These are phyloP conservation scores for Hemicentrotus pulcherrimus DNA, from an alignment of 35 echinoderm and acorn worm genomes.

Conservation along the genomic window DNA sequence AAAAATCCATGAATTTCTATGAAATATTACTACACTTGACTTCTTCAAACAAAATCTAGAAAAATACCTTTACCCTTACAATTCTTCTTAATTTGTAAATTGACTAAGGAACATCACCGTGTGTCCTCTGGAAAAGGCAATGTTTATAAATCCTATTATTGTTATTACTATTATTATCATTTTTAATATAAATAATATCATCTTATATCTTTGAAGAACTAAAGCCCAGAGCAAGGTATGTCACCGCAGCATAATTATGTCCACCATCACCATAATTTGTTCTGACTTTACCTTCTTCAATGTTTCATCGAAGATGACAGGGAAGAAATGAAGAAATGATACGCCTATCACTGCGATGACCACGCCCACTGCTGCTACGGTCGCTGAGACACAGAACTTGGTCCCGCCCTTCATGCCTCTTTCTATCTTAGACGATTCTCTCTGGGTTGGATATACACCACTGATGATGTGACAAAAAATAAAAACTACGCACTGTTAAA, in stretches of 20 bases:
- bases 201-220: neutral
- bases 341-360: constrained; percentile 20
- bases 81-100: too few relatives aligned
- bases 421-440: too few relatives aligned
- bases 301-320: constrained; percentile 27
- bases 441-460: too few relatives aligned
- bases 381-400: constrained; percentile 16
- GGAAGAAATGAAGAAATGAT: neutral
- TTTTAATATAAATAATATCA: neutral
- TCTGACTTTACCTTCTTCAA: constrained; percentile 1
- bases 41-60: too few relatives aligned
- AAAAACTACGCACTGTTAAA: too few relatives aligned
- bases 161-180: neutral
- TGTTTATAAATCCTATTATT: neutral
- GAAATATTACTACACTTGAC: too few relatives aligned
- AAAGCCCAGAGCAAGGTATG: neutral
- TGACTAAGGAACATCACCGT: neutral
- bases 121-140: neutral
- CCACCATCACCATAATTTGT: neutral
- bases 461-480: too few relatives aligned
- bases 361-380: neutral
- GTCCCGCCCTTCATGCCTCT: neutral
- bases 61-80: too few relatives aligned
- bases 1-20: too few relatives aligned
- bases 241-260: neutral